Conservation (phyloP, 1,140 invertebrate genomes). For the Vanessa atalanta region DNA sequence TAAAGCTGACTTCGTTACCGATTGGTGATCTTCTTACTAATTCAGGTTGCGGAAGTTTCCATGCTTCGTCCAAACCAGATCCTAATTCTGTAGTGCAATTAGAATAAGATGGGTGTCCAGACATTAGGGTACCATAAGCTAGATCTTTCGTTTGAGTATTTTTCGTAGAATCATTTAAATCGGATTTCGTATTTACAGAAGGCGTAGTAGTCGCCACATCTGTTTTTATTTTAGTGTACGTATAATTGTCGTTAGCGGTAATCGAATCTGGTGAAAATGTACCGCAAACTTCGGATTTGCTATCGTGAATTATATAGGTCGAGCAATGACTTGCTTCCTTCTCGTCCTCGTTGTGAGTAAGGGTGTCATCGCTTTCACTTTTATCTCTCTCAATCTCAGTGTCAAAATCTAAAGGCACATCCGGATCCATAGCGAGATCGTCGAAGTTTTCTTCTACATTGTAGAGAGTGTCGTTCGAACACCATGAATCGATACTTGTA, state of each 20-base stretch:
- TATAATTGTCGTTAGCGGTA: slow-evolving; percentile 64
- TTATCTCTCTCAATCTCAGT: slow-evolving; percentile 52
- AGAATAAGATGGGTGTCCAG: slow-evolving; percentile 65
- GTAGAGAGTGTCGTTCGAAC: slow-evolving; percentile 83
- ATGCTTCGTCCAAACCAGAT: slow-evolving; percentile 58
- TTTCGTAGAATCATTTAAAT: slow-evolving; percentile 64
- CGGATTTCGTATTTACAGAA: slow-evolving; percentile 61
- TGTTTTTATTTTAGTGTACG: slow-evolving; percentile 69
- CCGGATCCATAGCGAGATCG: slow-evolving; percentile 71
- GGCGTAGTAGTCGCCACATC: slow-evolving; percentile 50
- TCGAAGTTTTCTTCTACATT: slow-evolving; percentile 82
- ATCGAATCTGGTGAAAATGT: slow-evolving; percentile 74
- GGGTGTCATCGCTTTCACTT: slow-evolving; percentile 68
- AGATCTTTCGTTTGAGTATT: slow-evolving; percentile 70
- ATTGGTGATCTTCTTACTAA: slow-evolving; percentile 63
- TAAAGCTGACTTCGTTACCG: slow-evolving; percentile 43
- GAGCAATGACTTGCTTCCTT: slow-evolving; percentile 69
- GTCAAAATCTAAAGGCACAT: slow-evolving; percentile 55
- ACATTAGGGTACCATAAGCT: slow-evolving; percentile 71
- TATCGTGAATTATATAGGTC: slow-evolving; percentile 73
- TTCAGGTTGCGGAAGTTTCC: slow-evolving; percentile 66
- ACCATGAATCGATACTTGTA: slow-evolving; percentile 83
- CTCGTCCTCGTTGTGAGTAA: slow-evolving; percentile 69
- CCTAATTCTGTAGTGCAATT: slow-evolving; percentile 69
- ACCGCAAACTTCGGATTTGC: slow-evolving; percentile 67